Percentiles rank a stretch among this genome's conserved stretches.
Conservation (phyloP, 2,888 invertebrate genomes). For the Apodemia duryi region DNA sequence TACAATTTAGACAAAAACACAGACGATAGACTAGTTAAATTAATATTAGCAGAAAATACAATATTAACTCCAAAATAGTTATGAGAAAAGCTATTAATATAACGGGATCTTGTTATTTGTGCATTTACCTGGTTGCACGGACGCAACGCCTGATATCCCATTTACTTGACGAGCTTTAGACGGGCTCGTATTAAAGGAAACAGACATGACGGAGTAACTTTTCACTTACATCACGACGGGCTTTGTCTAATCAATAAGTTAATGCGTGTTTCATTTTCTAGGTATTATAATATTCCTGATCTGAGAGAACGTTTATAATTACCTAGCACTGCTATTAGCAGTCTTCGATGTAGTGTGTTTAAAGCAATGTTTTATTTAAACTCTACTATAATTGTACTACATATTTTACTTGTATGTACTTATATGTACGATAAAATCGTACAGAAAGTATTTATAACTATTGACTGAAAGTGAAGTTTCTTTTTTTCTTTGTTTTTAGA, state of each 20-base stretch:
- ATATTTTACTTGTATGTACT: too few relatives aligned
- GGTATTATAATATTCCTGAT: constrained; percentile 12
- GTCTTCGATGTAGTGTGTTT: too few relatives aligned
- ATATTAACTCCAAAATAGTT: constrained; percentile 17
- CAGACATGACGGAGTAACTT: constrained; percentile 39
- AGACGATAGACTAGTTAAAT: background rate
- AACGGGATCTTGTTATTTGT: constrained; percentile 29
- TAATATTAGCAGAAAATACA: background rate
- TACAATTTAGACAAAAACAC: background rate
- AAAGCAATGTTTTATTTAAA: too few relatives aligned
- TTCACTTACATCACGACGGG: constrained; percentile 43
- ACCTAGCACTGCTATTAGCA: too few relatives aligned
- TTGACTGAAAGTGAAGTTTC: too few relatives aligned
- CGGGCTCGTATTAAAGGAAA: constrained; percentile 32
- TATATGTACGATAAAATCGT: too few relatives aligned
- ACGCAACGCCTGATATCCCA: constrained; percentile 45
- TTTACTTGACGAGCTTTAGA: constrained; percentile 47
- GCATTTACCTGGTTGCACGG: constrained; percentile 46
- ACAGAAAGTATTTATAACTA: too few relatives aligned
- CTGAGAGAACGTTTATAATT: background rate
- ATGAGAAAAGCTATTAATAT: constrained; percentile 16
- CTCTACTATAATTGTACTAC: too few relatives aligned
- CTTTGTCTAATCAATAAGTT: constrained; percentile 45
- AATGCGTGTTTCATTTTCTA: constrained; percentile 34
- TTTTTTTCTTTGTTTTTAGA: too few relatives aligned